Conservation (phyloP, 2,797 vertebrate genomes). For the Danio aesculapii region DNA sequence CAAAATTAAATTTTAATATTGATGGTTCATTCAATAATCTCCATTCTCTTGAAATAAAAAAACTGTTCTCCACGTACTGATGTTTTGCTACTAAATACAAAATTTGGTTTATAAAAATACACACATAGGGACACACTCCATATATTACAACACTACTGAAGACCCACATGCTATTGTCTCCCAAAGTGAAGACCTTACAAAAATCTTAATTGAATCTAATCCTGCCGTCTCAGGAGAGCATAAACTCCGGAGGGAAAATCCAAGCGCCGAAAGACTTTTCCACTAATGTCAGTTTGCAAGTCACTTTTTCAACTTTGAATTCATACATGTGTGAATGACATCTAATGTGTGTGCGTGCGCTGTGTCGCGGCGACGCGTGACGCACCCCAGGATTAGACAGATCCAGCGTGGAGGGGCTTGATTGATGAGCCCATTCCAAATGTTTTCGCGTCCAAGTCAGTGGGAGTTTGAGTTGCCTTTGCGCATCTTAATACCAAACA, state of each 20-base stretch:
- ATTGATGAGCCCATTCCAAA: conserved; percentile 83
- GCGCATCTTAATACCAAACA: conserved; percentile 81
- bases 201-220: conserved; percentile 1
- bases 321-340: conserved; percentile 44
- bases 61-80: no score
- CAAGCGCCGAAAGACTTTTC: conserved; percentile 21
- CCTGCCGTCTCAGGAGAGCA: neutral
- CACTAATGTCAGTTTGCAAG: conserved; percentile 39
- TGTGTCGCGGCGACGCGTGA: conserved; percentile 58
- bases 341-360: conserved; percentile 43
- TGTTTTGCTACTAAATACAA: neutral
- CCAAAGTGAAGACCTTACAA: neutral
- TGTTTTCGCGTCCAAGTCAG: conserved; percentile 82
- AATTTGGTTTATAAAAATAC: neutral
- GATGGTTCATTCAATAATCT: neutral
- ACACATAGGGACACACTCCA: neutral
- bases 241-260: conserved; percentile 5
- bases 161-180: neutral
- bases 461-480: conserved; percentile 80
- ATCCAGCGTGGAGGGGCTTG: conserved; percentile 75
- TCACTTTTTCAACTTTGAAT: conserved; percentile 56
- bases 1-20: neutral
- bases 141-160: neutral
- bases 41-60: neutral
- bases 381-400: conserved; percentile 75